phyloP scores from a whole-genome alignment of 2,113 vertebrate species.

The Sapayoa aenigma region DNA sequence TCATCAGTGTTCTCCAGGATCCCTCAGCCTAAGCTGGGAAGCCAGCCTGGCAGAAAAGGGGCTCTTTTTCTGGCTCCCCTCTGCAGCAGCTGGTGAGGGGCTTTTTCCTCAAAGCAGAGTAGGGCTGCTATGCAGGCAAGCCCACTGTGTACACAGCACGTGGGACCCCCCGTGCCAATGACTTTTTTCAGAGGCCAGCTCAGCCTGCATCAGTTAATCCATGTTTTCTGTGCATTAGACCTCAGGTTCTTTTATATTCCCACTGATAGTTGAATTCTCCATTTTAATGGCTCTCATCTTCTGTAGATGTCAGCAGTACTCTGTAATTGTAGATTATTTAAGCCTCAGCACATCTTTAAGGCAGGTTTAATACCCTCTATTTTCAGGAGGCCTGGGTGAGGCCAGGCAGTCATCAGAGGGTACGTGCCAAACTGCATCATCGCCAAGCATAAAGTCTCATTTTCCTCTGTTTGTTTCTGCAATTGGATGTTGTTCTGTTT shows the following conservation, averaged over 20 bases:
- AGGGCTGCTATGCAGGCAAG: neutral
- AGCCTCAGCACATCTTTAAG: slow-evolving; percentile 13
- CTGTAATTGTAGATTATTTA: slow-evolving; percentile 6
- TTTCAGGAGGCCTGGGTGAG: neutral
- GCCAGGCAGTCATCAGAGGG: neutral
- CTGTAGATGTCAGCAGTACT: neutral
- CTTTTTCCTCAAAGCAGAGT: neutral
- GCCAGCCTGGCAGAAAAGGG: neutral
- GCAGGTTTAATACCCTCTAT: neutral
- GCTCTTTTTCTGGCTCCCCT: neutral
- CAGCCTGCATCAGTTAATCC: neutral
- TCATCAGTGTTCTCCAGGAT: neutral
- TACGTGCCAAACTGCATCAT: neutral
- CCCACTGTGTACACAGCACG: neutral
- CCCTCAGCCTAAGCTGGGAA: neutral
- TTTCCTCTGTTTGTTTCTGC: neutral
- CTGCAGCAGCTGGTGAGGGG: neutral
- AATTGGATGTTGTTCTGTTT: neutral
- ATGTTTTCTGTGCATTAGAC: neutral
- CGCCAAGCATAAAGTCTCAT: neutral
- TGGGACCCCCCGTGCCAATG: neutral
- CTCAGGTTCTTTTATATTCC: neutral
- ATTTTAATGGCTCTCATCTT: neutral
- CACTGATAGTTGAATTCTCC: neutral
- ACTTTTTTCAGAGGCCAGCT: neutral